Evolutionary conservation across 2,113 vertebrate species (phyloP).

Genomic region (Ictalurus furcatus): DNA sequence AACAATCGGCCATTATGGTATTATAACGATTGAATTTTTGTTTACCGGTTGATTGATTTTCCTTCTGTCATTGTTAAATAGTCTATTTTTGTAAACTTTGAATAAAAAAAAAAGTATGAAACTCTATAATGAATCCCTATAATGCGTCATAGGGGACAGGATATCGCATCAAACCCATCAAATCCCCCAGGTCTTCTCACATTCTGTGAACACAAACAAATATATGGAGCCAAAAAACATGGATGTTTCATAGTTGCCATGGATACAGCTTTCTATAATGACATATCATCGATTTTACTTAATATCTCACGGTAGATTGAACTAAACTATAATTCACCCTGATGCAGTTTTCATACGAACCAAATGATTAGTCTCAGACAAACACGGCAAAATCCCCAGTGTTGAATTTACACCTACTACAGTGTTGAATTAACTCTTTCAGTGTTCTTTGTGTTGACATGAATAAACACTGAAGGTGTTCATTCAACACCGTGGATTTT

Average conservation of each 20-base stretch:
- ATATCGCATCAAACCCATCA: background rate
- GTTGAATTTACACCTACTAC: too few species aligned
- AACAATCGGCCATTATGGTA: background rate
- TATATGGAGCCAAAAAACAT: background rate
- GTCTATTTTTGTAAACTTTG: slow-evolving; percentile 21
- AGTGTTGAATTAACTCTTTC: too few species aligned
- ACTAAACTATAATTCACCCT: background rate
- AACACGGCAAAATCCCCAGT: too few species aligned
- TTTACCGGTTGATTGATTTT: background rate
- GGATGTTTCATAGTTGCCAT: background rate
- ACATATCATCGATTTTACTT: background rate
- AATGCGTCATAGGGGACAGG: background rate
- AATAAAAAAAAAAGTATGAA: slow-evolving; percentile 29
- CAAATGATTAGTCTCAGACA: too few species aligned
- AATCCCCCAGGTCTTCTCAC: too few species aligned
- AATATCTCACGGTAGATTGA: background rate
- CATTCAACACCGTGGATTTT: too few species aligned
- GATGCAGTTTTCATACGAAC: too few species aligned
- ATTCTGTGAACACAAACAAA: background rate
- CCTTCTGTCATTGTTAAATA: background rate
- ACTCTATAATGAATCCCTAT: background rate
- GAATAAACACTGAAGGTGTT: too few species aligned
- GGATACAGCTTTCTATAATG: background rate
- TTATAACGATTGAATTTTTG: background rate
- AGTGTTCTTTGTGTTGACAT: too few species aligned